phyloP scores from a whole-genome alignment of 1,140 invertebrate genomes.

The Asbolus verrucosus region DNA sequence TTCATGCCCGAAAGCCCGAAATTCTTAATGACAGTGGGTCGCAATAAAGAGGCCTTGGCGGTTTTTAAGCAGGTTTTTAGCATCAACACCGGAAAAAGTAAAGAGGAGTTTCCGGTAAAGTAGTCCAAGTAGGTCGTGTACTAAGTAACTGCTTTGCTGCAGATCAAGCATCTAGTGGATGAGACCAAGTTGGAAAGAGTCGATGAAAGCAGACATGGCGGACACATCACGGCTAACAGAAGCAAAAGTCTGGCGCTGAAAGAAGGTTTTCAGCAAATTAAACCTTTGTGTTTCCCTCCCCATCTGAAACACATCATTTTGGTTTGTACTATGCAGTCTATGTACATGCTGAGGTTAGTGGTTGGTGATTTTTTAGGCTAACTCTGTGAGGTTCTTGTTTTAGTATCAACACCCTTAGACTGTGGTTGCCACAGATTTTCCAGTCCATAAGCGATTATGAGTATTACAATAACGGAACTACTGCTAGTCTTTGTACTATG shows the following conservation, averaged over 20 bases:
- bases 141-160: slow-evolving; percentile 19
- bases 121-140: background rate
- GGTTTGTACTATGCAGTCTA: slow-evolving; percentile 50
- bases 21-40: slow-evolving; percentile 79
- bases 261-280: slow-evolving; percentile 53
- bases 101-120: slow-evolving; percentile 72
- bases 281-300: slow-evolving; percentile 51
- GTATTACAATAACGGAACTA: slow-evolving; percentile 43
- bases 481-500: slow-evolving; percentile 37
- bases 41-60: slow-evolving; percentile 74
- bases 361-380: background rate
- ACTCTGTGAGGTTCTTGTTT: background rate
- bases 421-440: slow-evolving; percentile 48
- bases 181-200: slow-evolving; percentile 45
- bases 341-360: slow-evolving; percentile 48
- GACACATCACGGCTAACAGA: slow-evolving; percentile 39
- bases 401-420: slow-evolving; percentile 38
- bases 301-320: slow-evolving; percentile 50
- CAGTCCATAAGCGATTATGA: slow-evolving; percentile 47
- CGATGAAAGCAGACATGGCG: background rate
- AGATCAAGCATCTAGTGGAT: slow-evolving; percentile 52
- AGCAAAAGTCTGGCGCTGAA: slow-evolving; percentile 46
- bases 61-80: slow-evolving; percentile 71
- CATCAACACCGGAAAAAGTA: slow-evolving; percentile 71
- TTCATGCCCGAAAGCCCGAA: slow-evolving; percentile 80